Evolutionary conservation across 2,888 invertebrate genomes (phyloP).

Genomic region (Xylota sylvarum): DNA sequence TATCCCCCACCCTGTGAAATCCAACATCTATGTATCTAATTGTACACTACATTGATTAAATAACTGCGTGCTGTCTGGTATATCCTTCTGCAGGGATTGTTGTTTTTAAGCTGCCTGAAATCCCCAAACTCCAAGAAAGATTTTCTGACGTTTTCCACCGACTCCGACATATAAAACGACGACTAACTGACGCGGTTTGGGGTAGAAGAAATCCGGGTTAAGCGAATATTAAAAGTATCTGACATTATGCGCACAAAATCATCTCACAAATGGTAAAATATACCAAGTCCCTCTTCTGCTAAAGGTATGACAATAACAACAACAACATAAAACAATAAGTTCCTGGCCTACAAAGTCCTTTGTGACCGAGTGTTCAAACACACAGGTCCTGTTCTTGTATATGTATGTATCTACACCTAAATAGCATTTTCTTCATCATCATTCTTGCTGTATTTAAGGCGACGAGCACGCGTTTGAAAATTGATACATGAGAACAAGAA

Average conservation of each 20-base stretch:
- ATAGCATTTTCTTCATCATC: constrained; percentile 42
- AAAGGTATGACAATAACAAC: constrained; percentile 38
- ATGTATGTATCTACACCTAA: constrained; percentile 72
- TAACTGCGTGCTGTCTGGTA: constrained; percentile 34
- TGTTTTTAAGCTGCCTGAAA: constrained; percentile 48
- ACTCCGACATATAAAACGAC: constrained; percentile 16
- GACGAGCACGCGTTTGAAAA: constrained; percentile 40
- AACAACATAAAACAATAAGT: constrained; percentile 64
- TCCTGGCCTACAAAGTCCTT: constrained; percentile 57
- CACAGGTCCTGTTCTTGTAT: constrained; percentile 37
- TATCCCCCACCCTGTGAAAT: background rate
- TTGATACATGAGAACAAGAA: constrained; percentile 36
- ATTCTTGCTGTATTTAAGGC: constrained; percentile 27
- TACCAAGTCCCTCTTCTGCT: constrained; percentile 39
- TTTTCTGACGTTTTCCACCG: constrained; percentile 17
- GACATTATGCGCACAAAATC: constrained; percentile 72
- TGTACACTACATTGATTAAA: constrained; percentile 48
- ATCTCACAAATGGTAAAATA: constrained; percentile 64
- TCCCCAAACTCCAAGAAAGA: background rate
- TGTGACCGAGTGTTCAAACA: constrained; percentile 39
- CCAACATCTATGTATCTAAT: constrained; percentile 34
- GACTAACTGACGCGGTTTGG: background rate
- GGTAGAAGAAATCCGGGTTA: constrained; percentile 54
- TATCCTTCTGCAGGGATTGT: constrained; percentile 30
- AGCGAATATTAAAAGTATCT: constrained; percentile 69